These are phyloP conservation scores for Himalopsyche kuldschensis DNA, from an alignment of 2,888 invertebrate genomes.

Conservation along the genomic window DNA sequence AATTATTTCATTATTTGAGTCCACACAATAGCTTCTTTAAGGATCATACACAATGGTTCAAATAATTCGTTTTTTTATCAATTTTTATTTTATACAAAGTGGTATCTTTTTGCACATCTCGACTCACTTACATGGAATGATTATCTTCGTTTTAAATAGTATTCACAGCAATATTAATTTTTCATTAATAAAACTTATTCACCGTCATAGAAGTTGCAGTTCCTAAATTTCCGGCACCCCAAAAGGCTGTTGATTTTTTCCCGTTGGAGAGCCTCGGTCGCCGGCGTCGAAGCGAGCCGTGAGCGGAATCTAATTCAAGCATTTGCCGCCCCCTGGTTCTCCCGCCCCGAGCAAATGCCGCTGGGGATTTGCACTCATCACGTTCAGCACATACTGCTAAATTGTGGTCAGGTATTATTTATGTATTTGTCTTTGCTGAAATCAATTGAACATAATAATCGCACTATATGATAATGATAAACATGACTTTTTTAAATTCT, in stretches of 20 bases:
- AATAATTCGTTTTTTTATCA: too few relatives aligned
- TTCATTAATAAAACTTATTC: not conserved
- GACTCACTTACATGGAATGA: too few relatives aligned
- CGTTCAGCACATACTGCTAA: not conserved
- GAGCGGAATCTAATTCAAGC: conserved; percentile 27
- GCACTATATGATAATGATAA: not conserved
- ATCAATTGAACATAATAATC: not conserved
- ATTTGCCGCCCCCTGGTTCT: conserved; percentile 4
- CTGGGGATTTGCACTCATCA: not conserved
- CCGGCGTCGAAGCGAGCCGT: not conserved
- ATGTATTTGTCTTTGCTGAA: not conserved
- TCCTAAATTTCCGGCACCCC: not conserved
- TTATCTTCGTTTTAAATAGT: too few relatives aligned
- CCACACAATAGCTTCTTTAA: too few relatives aligned
- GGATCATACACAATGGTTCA: too few relatives aligned
- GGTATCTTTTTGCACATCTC: too few relatives aligned
- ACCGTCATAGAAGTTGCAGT: not conserved
- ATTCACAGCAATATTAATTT: not conserved
- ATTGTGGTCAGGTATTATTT: not conserved
- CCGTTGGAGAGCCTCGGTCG: not conserved
- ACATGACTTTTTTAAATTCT: too few relatives aligned
- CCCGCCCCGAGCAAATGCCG: not conserved
- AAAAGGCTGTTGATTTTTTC: not conserved
- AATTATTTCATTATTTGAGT: too few relatives aligned
- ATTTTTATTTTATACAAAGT: too few relatives aligned